Base-by-base conservation (phyloP, 2,113 vertebrate genomes). In the Datnioides undecimradiatus region DNA sequence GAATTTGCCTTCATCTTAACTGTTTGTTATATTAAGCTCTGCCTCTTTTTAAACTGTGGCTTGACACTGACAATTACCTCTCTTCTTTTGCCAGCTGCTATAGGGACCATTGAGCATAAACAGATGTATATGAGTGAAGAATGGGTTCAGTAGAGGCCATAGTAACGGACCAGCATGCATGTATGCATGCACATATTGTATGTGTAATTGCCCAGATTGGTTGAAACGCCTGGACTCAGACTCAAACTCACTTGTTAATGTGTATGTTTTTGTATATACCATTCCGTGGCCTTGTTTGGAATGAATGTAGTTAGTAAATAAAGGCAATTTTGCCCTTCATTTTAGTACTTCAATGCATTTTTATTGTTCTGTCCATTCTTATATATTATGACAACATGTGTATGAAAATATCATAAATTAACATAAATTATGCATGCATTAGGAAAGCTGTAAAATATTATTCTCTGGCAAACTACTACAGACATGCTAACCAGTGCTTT, bases 271-370 rank as follows among this genome's bases (percentile, higher is more conserved):
- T 91, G 90, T 89, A 87, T 65, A 85, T 84, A 86, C 76, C 84
- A 78, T 85, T 49, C 73, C 34, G 90, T 89, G 92, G 89, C 90
- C 93, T 93, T 93, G 87, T 92, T 91, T 86, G 75, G 78, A 82
- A 84, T 83, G 91, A 91, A 90, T 94, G 93, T 93, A 90, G 64
- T 84, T 87, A 92, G 90, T 91, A 89, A 92, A 93, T 90, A 88
- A 90, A 93, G 69, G 58, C 64, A 36, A 8, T 34, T 66, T 76
- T 41, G 54, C 38, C 49, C 36, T 69, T 27, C 11, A 31, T 48
- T 52, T 68, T 66, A 14, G n/a, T 70, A 54, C 34, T n/a, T 62
- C 11, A 46, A 8, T 9, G 71, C 21, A 58, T 45, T 68, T 48
- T 54, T 13, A 21, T 49, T 76, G 1, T 27, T 75, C 36, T 68